Conservation (phyloP, 2,888 invertebrate species). For the Coenonympha glycerion region DNA sequence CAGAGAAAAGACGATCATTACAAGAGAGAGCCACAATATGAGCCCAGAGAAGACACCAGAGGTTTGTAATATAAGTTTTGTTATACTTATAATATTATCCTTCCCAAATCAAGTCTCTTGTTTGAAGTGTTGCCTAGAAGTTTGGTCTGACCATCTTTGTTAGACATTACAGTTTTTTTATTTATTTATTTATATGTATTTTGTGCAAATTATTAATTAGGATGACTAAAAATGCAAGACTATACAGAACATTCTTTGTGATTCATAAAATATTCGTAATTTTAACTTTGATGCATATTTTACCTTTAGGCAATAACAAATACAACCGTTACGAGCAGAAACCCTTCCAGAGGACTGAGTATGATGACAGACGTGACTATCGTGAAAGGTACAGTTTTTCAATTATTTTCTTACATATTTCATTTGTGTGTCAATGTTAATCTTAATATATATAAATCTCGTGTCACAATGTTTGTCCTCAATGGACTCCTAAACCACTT, state of each 20-base stretch:
- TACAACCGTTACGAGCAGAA: constrained; percentile 59
- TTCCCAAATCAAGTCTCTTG: too few relatives aligned
- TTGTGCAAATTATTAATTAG: too few relatives aligned
- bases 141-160: background rate
- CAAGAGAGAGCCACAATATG: constrained; percentile 47
- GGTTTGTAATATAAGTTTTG: constrained; percentile 39
- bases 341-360: constrained; percentile 48
- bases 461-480: too few relatives aligned
- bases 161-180: background rate
- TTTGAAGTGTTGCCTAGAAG: background rate
- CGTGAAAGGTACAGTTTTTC: constrained; percentile 39
- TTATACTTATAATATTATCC: too few relatives aligned
- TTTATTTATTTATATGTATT: too few relatives aligned
- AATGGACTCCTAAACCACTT: too few relatives aligned
- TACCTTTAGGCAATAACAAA: constrained; percentile 49
- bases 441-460: too few relatives aligned
- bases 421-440: background rate
- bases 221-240: too few relatives aligned
- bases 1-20: constrained; percentile 40
- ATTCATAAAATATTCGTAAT: too few relatives aligned
- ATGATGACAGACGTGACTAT: constrained; percentile 50
- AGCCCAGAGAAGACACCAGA: constrained; percentile 51
- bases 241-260: too few relatives aligned
- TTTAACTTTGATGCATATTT: too few relatives aligned
- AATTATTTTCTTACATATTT: background rate